Evolutionary conservation across 2,888 invertebrate species (phyloP).

Genomic region (Amphipoea oculea): DNA sequence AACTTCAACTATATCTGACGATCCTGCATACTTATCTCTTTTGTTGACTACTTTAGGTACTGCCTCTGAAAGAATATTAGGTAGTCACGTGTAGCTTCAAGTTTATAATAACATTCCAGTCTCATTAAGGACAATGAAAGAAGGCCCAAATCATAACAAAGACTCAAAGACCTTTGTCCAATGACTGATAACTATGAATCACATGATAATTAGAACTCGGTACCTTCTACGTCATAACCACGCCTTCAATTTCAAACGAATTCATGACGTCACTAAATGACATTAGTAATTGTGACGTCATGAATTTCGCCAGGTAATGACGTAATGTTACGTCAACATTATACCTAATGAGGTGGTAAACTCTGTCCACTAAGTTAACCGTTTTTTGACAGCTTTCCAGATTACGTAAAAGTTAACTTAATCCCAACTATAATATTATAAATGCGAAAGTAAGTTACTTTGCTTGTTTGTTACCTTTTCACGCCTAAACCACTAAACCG

Average conservation of each 20-base stretch:
- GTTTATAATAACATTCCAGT: slow-evolving; percentile 17
- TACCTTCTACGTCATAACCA: slow-evolving; percentile 24
- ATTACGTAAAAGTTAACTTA: too few relatives aligned
- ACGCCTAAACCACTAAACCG: too few relatives aligned
- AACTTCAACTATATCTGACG: too few relatives aligned
- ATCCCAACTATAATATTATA: too few relatives aligned
- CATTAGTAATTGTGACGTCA: slow-evolving; percentile 21
- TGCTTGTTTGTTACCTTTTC: too few relatives aligned
- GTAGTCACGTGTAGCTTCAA: slow-evolving; percentile 13
- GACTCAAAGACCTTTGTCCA: slow-evolving; percentile 35
- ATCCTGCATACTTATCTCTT: too few relatives aligned
- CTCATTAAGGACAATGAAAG: slow-evolving; percentile 41
- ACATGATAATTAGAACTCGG: slow-evolving; percentile 3
- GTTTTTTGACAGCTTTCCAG: too few relatives aligned
- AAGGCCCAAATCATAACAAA: slow-evolving; percentile 36
- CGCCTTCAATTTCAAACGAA: slow-evolving; percentile 37
- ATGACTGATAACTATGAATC: slow-evolving; percentile 30
- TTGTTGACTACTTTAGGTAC: neutral
- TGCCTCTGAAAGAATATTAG: neutral
- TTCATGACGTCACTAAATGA: slow-evolving; percentile 25
- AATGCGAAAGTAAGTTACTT: too few relatives aligned
- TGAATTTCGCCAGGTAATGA: neutral
- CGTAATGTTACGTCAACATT: slow-evolving; percentile 10
- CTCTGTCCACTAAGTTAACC: too few relatives aligned
- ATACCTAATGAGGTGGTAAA: neutral